A percentile compares a stretch with the other conserved stretches of the same genome.
These are phyloP conservation scores for Microtus montanus DNA, from an alignment of 2,113 vertebrate genomes.

Conservation along the genomic window DNA sequence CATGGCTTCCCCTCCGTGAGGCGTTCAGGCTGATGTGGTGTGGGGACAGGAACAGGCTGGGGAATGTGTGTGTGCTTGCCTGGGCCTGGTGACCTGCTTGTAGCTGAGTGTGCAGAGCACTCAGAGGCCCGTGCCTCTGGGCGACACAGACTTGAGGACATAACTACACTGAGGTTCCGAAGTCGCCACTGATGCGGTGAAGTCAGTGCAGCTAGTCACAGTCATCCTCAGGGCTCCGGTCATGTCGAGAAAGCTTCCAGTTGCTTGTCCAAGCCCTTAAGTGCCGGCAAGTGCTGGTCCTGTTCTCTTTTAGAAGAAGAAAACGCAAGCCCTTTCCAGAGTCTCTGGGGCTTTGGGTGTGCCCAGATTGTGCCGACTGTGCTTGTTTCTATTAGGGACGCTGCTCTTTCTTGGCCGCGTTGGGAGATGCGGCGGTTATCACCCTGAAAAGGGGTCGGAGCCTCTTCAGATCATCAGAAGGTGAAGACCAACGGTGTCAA, in stretches of 20 bases:
- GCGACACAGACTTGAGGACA: not conserved
- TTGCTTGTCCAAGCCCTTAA: not conserved
- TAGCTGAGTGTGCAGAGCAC: too few species aligned
- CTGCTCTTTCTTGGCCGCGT: too few species aligned
- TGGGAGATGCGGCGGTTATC: not conserved
- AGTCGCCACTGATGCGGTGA: accelerated
- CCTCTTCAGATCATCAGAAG: not conserved
- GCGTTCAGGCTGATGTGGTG: accelerated
- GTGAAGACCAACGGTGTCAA: too few species aligned
- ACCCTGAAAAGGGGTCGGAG: too few species aligned
- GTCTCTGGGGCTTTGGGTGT: not conserved
- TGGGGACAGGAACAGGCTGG: not conserved
- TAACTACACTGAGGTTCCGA: not conserved
- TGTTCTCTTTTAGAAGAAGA: not conserved
- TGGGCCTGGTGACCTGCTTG: too few species aligned
- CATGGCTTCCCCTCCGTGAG: not conserved
- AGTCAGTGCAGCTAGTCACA: accelerated
- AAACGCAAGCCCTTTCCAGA: too few species aligned
- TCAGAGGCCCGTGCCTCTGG: too few species aligned
- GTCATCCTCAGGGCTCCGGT: not conserved
- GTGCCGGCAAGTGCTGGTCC: not conserved
- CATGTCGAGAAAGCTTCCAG: not conserved
- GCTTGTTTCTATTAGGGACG: not conserved
- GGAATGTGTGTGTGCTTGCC: not conserved
- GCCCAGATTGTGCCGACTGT: not conserved